Conservation (phyloP, 2,888 invertebrate species). For the Eupithecia exiguata region DNA sequence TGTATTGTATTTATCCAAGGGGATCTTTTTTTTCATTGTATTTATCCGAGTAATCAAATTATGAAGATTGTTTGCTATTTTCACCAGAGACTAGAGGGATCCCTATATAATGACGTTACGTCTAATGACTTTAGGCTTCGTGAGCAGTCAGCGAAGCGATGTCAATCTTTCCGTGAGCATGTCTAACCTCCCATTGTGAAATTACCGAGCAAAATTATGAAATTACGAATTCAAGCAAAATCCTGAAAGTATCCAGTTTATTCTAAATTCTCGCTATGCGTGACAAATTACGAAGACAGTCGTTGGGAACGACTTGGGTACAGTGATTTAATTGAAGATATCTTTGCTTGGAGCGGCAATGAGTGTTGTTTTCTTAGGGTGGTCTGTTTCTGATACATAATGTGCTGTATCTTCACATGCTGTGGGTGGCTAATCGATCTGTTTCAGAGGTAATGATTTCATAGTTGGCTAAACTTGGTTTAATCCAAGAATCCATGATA, state of each 20-base stretch:
- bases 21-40: too few species aligned
- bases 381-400: constrained; percentile 40
- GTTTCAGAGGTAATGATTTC: constrained; percentile 61
- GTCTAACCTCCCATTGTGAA: neutral
- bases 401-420: constrained; percentile 76
- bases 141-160: neutral
- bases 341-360: constrained; percentile 15
- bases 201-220: constrained; percentile 24
- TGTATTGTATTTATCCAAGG: too few species aligned
- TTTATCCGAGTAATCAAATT: too few species aligned
- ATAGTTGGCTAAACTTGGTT: neutral
- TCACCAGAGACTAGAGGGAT: too few species aligned
- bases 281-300: constrained; percentile 35
- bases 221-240: constrained; percentile 30
- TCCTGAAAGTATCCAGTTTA: constrained; percentile 16
- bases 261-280: constrained; percentile 32
- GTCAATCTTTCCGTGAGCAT: constrained; percentile 4
- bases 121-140: neutral
- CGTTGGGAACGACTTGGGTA: constrained; percentile 34
- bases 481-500: neutral
- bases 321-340: constrained; percentile 10
- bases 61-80: too few species aligned
- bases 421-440: constrained; percentile 72
- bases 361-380: neutral
- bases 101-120: neutral